Base-by-base conservation (phyloP, 1,140 invertebrate genomes). In the Zaprionus davidi region DNA sequence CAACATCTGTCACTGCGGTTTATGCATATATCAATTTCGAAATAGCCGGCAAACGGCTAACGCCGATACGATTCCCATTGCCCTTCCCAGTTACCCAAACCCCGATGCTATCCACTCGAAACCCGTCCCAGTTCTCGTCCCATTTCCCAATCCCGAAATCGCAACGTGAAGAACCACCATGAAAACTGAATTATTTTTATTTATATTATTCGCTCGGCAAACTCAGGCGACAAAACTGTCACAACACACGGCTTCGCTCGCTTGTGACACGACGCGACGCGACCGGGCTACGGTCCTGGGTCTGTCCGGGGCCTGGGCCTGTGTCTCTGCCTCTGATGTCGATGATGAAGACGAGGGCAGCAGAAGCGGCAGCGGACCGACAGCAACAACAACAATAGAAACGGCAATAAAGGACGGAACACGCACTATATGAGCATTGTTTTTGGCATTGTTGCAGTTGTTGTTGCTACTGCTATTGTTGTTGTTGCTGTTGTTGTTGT, bases 1-100 rank as follows among this genome's bases (percentile, higher is more conserved):
- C 90, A 92, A 91, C 90, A 92, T 92, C 90, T 92, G 90, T 92
- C 90, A 90, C 86, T 92, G 90, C 79, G 90, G 90, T 92, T 92
- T 91, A 90, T 90, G 85, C 85, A 90, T 90, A 90, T 90, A 90
- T 90, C 85, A 81, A 85, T 90, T 90, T 90, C 85, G 77, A 90
- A 90, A 90, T 90, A 82, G 82, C 81, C 82, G 67, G 71, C 66
- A 90, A 85, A 82, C 85, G 79, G 85, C 66, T 51, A 75, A 73
- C 34, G 62, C 73, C 78, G 80, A 78, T 78, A 67, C 20, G 20
- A 22, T 51, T 51, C 46, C 46, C 46, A 22, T 24, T 51, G 20
- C 22, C 17, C 11, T 9, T 24, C 38, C 38, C 38, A n/a, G 38
- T 49, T 49, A 49, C 46, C 17, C 46, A 2, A 78, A 64, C 76